Base-by-base conservation (phyloP, 2,797 vertebrate species). In the Benthosema pterotum region DNA sequence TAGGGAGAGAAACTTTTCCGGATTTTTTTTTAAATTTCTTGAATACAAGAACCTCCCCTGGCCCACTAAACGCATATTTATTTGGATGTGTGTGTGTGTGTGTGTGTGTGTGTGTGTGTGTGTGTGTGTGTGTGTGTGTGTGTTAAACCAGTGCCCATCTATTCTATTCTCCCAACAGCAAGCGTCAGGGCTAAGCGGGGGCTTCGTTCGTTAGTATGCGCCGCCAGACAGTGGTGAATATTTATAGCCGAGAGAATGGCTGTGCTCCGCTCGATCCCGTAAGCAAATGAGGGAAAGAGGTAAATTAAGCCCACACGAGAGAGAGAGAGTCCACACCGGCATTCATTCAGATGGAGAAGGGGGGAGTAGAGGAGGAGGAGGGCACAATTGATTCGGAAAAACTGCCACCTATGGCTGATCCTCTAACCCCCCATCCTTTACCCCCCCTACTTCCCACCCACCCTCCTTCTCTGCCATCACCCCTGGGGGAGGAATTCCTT, bases 401-500 rank as follows among this genome's bases (percentile, higher is more conserved):
- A 84, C 72, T 72, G 79, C 83, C 87, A 89, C 87, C 85, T 79
- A 80, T 62, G 63, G 84, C 82, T 79, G 82, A 84, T 82, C 79
- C 72, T 79, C 85, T 73, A 78, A 82, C 83, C 86, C 86, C 80
- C 83, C 75, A 75, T 67, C 77, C 63, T 58, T 63, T 71, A 63
- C 70, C 59, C 67, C 67, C 17, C 19, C n/a, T n/a, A n/a, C n/a
- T n/a, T n/a, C n/a, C n/a, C n/a, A n/a, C n/a, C n/a, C n/a, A n/a
- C n/a, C n/a, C n/a, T n/a, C n/a, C n/a, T n/a, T 80, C 73, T 67
- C 43, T 67, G 75, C 76, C 71, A 14, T 58, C 9, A 55, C 74
- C 83, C 79, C 79, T 69, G 72, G 78, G 84, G 82, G 84, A 75
- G 79, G 80, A 86, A 91, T 90, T 90, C 88, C 87, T 86, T 78